phyloP scores from a whole-genome alignment of 2,113 vertebrate genomes.

The Neolamprologus falcicula region DNA sequence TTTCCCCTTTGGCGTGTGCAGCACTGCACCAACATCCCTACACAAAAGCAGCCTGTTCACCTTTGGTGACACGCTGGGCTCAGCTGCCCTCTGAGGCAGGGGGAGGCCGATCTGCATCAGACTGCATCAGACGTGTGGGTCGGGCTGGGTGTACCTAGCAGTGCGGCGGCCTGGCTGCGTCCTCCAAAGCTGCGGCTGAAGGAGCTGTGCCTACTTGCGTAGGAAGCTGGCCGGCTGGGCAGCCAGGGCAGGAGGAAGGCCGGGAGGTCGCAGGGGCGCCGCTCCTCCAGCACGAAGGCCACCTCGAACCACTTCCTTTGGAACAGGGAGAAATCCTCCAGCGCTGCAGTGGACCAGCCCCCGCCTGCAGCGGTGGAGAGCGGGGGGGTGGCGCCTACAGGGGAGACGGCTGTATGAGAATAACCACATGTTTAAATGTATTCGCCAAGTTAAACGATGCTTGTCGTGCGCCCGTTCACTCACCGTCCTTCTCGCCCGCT shows the following conservation, averaged over 20 bases:
- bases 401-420: neutral
- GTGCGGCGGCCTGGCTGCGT: slow-evolving; percentile 94
- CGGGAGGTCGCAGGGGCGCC: slow-evolving; percentile 85
- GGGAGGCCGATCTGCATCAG: neutral
- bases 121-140: neutral
- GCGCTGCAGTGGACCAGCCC: slow-evolving; percentile 78
- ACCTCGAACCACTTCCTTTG: slow-evolving; percentile 99
- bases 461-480: neutral
- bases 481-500: slow-evolving; percentile 81
- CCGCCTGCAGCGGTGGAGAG: slow-evolving; percentile 31
- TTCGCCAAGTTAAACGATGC: fast-evolving
- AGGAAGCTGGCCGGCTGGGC: slow-evolving; percentile 94
- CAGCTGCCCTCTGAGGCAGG: neutral
- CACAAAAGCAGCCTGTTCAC: neutral
- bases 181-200: slow-evolving; percentile 99
- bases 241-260: slow-evolving; percentile 93
- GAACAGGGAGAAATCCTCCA: slow-evolving; percentile 91
- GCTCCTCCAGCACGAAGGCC: slow-evolving; percentile 89
- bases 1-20: neutral
- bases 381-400: slow-evolving; percentile 20
- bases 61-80: neutral
- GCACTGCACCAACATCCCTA: neutral
- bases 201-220: slow-evolving; percentile 98
- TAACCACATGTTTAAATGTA: neutral
- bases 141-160: slow-evolving; percentile 83